These are phyloP conservation scores for Leptopilina clavipes DNA, from an alignment of 1,140 invertebrate species.

Conservation along the genomic window DNA sequence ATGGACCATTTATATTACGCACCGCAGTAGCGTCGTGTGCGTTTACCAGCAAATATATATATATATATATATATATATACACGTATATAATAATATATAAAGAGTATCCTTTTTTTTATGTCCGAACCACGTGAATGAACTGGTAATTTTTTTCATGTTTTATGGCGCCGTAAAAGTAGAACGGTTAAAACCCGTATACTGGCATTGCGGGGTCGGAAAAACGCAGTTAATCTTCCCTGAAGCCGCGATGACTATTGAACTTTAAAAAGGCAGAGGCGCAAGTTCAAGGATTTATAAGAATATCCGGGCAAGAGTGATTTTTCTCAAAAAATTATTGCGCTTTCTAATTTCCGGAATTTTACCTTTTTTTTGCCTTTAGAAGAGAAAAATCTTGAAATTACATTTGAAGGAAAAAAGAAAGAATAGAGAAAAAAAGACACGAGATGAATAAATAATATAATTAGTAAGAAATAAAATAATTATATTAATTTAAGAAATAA, in stretches of 20 bases:
- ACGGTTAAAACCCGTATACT: slow-evolving; percentile 55
- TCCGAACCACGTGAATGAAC: slow-evolving; percentile 61
- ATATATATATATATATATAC: too few species aligned
- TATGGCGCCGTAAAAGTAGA: slow-evolving; percentile 59
- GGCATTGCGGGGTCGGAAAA: slow-evolving; percentile 49
- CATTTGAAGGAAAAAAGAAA: too few species aligned
- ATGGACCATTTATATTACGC: slow-evolving; percentile 39
- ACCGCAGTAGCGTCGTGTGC: not conserved
- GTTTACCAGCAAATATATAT: not conserved
- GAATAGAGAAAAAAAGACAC: too few species aligned
- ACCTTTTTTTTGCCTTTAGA: not conserved
- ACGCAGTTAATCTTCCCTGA: slow-evolving; percentile 52
- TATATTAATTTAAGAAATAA: too few species aligned
- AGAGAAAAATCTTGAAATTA: too few species aligned
- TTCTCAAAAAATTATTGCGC: not conserved
- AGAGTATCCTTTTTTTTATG: slow-evolving; percentile 50
- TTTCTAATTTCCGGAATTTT: not conserved
- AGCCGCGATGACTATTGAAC: slow-evolving; percentile 52
- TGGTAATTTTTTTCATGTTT: slow-evolving; percentile 62
- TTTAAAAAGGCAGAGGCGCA: slow-evolving; percentile 42
- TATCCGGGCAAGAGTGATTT: not conserved
- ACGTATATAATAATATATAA: not conserved
- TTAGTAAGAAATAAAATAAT: too few species aligned
- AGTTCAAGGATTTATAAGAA: slow-evolving; percentile 39
- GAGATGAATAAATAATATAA: too few species aligned